Evolutionary conservation across 2,888 invertebrate species (phyloP), one percentile per base, ranked within the genome.

Genomic region (Microdon myrmicae): DNA sequence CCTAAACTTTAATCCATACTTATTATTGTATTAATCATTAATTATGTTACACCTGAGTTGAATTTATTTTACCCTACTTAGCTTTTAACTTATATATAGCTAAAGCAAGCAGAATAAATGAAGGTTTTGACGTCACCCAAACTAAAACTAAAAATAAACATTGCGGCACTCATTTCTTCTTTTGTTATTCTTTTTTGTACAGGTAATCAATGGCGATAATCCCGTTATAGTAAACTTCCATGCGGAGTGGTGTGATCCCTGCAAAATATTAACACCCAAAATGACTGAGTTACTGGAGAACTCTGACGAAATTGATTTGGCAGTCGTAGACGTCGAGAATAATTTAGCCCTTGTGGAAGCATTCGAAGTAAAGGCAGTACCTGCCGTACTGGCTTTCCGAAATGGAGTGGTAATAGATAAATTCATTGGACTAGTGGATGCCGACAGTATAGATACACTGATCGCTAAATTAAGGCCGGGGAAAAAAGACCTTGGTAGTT

Each of bases 151-250:
- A 35, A 17, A n/a, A 4, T 20, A 20, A 4, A 17, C 10, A 28
- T 5, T 5, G 28, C 4, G 12, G 12, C 4, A 28, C 12, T 32
- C 19, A 17, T 8, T 4, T 7, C 12, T 35, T 2, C 22, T 2
- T 5, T 38, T 13, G 12, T 10, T 3, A 3, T 10, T 8, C 29
- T 53, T 22, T 26, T 43, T 68, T 66, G 59, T 71, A 6, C 73
- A 84, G 85, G 87, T 92, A 39, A 90, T 93, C 86, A 90, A 92
- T 76, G 91, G 89, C 70, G 85, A 86, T 23, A 87, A 88, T 71
- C 90, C 92, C 19, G 92, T 93, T n/a, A 90, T 93, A 76, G 92
- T 93, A 1, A 93, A 92, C 76, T 93, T 93, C 75, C 93, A 93
- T 73, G 93, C 93, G 0, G 92, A 93, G 69, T 93, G 93, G 93